Evolutionary conservation across 1,140 invertebrate species (phyloP).

Genomic region (Neodiprion fabricii): DNA sequence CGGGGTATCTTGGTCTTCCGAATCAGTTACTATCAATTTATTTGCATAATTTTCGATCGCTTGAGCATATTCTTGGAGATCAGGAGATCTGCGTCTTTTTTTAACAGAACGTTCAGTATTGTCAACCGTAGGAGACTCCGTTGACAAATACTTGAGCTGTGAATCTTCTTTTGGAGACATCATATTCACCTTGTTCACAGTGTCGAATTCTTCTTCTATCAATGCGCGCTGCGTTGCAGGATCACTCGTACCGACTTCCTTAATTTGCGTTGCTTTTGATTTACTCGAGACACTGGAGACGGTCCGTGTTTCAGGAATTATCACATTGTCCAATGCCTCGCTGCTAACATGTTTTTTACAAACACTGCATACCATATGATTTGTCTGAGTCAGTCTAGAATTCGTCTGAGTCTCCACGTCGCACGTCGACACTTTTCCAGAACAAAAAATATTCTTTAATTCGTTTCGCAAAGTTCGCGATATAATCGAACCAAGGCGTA

Average conservation of each 20-base stretch:
- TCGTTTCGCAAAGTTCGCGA: background rate
- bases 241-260: too few species aligned
- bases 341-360: too few species aligned
- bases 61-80: background rate
- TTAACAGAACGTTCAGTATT: too few species aligned
- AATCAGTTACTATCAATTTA: background rate
- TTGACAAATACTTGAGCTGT: slow-evolving; percentile 24
- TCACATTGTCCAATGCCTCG: too few species aligned
- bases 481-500: background rate
- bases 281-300: too few species aligned
- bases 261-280: too few species aligned
- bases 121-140: background rate
- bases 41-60: background rate
- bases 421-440: background rate
- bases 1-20: background rate
- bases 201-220: background rate
- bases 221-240: too few species aligned
- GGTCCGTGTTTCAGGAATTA: too few species aligned
- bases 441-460: too few species aligned
- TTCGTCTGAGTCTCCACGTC: background rate
- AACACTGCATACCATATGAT: too few species aligned
- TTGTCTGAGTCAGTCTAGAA: background rate
- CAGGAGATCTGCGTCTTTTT: background rate
- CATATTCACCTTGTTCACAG: slow-evolving; percentile 19
- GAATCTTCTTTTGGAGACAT: slow-evolving; percentile 33